Conservation (phyloP, 2,888 invertebrate species). For the Smittia aterrima region DNA sequence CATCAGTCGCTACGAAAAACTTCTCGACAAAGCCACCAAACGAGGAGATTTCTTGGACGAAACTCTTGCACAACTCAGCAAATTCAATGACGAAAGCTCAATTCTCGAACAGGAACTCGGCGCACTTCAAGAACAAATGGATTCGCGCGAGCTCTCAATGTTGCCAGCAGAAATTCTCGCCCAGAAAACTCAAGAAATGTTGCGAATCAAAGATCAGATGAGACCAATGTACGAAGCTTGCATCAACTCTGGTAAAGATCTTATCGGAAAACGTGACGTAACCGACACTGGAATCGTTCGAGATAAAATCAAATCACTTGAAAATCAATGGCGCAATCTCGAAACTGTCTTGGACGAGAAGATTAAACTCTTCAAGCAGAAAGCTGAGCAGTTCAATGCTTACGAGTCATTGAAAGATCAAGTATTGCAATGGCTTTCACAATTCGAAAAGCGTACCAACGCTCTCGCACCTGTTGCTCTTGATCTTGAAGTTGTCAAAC, state of each 20-base stretch:
- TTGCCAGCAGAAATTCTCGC: slow-evolving; percentile 65
- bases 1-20: slow-evolving; percentile 78
- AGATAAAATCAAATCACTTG: slow-evolving; percentile 81
- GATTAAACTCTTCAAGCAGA: slow-evolving; percentile 75
- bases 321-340: slow-evolving; percentile 87
- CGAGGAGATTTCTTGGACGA: slow-evolving; percentile 82
- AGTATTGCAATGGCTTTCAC: slow-evolving; percentile 77
- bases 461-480: slow-evolving; percentile 81
- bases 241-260: slow-evolving; percentile 74
- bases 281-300: slow-evolving; percentile 80
- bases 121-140: slow-evolving; percentile 70
- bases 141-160: slow-evolving; percentile 68
- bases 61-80: slow-evolving; percentile 65
- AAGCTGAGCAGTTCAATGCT: slow-evolving; percentile 80
- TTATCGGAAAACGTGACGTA: slow-evolving; percentile 81
- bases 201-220: slow-evolving; percentile 58
- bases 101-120: slow-evolving; percentile 70
- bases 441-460: slow-evolving; percentile 74
- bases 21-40: slow-evolving; percentile 73
- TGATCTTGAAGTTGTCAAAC: slow-evolving; percentile 78
- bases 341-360: slow-evolving; percentile 79
- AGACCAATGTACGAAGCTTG: slow-evolving; percentile 73
- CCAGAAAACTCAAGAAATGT: slow-evolving; percentile 57
- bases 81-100: slow-evolving; percentile 66
- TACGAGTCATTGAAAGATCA: slow-evolving; percentile 82